Base-by-base conservation (phyloP, 2,113 vertebrate species). In the Lota lota region DNA sequence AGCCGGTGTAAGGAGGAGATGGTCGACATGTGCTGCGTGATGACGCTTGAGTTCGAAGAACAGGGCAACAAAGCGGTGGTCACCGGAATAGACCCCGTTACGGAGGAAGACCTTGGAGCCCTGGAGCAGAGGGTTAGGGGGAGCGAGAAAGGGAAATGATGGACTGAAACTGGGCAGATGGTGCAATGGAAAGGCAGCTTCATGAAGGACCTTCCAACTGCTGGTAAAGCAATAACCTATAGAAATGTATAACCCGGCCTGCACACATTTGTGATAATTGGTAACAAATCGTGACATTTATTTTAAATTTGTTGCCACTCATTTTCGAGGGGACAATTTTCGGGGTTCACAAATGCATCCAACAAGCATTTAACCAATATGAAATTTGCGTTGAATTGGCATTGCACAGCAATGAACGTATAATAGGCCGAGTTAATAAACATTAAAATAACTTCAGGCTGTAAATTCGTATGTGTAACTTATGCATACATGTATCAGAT, bases 21-120 rank as follows among this genome's bases (percentile, higher is more conserved):
- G 66, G 95, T 98, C 88, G 97, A 99, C 82, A 95, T 98, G 85
- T 98, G 95, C 82, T 95, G 95, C 56, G 62, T 96, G 50, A 97
- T 99, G 96, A 95, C 91, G 19, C 76, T 99, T 66, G 79, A 81
- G 72, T 92, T 93, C 51, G 82, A 94, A 74, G 86, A 90, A 2
- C 80, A 74, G 36, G 78, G 74, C 10, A 76, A 85, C 61, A 93
- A 90, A 83, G 90, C 92, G 15, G 82, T 89, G 54, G 91, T 99
- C 56, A 76, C 94, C 61, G 68, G 79, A 72, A 89, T 93, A 0
- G 88, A 94, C 19, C 90, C 93, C 22, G 57, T 89, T 76, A 90
- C 76, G 60, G 73, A 79, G 78, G 83, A 83, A 50, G 91, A 94
- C 65, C 78, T 94, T 36, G 84, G 85, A 21, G 88, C 88, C 63